Evolutionary conservation across 1,140 invertebrate species (phyloP).

Genomic region (Gonatopus flavifemur): DNA sequence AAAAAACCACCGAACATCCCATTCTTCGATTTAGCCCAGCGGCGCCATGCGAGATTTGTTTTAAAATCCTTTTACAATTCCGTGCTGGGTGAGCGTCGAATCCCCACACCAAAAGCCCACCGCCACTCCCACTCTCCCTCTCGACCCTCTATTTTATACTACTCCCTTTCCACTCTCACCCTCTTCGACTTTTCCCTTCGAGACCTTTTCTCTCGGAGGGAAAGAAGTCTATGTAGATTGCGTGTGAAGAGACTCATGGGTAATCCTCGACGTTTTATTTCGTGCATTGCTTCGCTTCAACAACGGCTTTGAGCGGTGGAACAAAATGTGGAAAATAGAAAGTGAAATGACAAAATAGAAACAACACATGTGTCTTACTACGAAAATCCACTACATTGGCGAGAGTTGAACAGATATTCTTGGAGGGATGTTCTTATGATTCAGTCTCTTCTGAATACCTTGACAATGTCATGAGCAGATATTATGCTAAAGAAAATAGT

Average conservation of each 20-base stretch:
- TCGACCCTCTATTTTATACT: conserved; percentile 6
- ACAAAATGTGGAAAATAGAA: not conserved
- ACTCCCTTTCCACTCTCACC: conserved; percentile 6
- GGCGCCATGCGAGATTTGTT: conserved; percentile 56
- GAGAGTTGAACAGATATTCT: too few relatives aligned
- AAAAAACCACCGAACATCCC: conserved; percentile 44
- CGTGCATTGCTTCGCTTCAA: conserved; percentile 5
- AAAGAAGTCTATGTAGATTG: conserved; percentile 40
- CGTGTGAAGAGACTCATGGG: conserved; percentile 41
- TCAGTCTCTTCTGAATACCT: too few relatives aligned
- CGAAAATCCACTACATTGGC: too few relatives aligned
- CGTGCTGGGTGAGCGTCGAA: conserved; percentile 27
- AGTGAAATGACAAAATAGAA: too few relatives aligned
- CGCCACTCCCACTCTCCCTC: conserved; percentile 2
- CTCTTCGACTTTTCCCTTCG: conserved; percentile 8
- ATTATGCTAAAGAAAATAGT: too few relatives aligned
- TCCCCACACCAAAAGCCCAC: conserved; percentile 9
- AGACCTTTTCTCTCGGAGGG: conserved; percentile 7
- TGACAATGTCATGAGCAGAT: too few relatives aligned
- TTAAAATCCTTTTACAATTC: conserved; percentile 59
- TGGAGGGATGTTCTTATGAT: too few relatives aligned
- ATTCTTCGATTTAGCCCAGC: conserved; percentile 53
- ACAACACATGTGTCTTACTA: too few relatives aligned
- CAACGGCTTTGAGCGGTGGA: not conserved
- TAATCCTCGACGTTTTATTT: conserved; percentile 39